Percentiles rank a stretch among this genome's conserved stretches.
Evolutionary conservation across 2,113 vertebrate genomes (phyloP).

Genomic region (Ia io): DNA sequence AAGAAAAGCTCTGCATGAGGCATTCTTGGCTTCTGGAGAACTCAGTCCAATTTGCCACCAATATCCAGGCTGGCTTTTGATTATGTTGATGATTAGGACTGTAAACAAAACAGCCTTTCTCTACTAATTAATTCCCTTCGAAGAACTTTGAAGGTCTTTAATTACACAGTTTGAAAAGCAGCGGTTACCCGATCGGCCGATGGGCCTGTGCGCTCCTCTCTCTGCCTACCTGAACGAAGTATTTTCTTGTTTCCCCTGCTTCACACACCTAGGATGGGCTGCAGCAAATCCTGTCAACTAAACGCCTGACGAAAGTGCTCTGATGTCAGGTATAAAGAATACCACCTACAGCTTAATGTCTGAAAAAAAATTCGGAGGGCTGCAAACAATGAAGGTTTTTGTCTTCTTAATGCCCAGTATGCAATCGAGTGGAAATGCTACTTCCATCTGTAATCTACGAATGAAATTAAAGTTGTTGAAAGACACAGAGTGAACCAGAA

Average conservation of each 20-base stretch:
- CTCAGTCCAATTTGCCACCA: conserved; percentile 17
- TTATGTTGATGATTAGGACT: conserved; percentile 47
- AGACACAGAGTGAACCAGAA: conserved; percentile 84
- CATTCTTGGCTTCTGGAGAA: not conserved
- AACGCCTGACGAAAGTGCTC: conserved; percentile 79
- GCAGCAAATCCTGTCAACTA: conserved; percentile 80
- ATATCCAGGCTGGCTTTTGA: conserved; percentile 38
- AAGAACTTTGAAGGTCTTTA: conserved; percentile 53
- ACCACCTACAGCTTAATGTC: conserved; percentile 86
- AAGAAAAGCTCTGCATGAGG: conserved; percentile 28
- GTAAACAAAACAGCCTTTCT: conserved; percentile 70
- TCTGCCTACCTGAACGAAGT: conserved; percentile 68
- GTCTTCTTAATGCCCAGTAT: conserved; percentile 84
- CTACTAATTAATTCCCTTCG: conserved; percentile 71
- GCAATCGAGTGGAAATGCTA: conserved; percentile 89
- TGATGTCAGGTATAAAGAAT: conserved; percentile 87
- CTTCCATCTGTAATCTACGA: conserved; percentile 89
- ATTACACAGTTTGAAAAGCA: conserved; percentile 68
- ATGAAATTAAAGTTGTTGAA: conserved; percentile 92
- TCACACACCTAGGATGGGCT: conserved; percentile 77
- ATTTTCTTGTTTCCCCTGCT: conserved; percentile 73
- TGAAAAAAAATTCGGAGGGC: conserved; percentile 70
- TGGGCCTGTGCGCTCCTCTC: not conserved
- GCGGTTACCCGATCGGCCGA: not conserved
- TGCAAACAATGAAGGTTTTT: conserved; percentile 86